These are phyloP conservation scores for Ylistrum balloti DNA, from an alignment of 1,140 invertebrate genomes.

Conservation along the genomic window DNA sequence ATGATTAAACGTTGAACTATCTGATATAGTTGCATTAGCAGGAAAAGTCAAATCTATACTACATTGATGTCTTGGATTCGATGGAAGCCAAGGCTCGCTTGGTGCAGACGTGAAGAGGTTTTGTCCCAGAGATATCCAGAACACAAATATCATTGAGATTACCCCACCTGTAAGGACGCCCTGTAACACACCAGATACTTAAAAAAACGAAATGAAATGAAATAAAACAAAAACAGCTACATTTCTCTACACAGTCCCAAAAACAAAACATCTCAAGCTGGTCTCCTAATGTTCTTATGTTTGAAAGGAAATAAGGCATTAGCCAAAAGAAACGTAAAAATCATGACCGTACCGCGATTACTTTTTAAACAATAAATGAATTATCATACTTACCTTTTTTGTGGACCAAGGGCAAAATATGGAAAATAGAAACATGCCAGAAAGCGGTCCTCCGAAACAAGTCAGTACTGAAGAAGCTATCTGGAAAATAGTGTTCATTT, in stretches of 20 bases:
- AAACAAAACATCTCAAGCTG: too few relatives aligned
- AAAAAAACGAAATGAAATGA: too few relatives aligned
- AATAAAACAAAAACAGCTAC: too few relatives aligned
- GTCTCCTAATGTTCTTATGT: too few relatives aligned
- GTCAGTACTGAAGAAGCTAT: slow-evolving; percentile 55
- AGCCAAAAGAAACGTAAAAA: too few relatives aligned
- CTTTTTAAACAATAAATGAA: neutral
- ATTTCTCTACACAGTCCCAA: too few relatives aligned
- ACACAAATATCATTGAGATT: neutral
- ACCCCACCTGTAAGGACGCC: neutral
- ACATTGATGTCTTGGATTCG: slow-evolving; percentile 43
- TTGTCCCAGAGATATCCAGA: slow-evolving; percentile 42
- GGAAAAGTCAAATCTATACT: neutral
- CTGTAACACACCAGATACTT: neutral
- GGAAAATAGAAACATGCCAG: slow-evolving; percentile 50
- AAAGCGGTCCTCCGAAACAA: slow-evolving; percentile 38
- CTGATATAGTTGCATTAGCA: neutral
- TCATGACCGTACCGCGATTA: too few relatives aligned
- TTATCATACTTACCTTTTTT: slow-evolving; percentile 33
- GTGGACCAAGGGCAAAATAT: slow-evolving; percentile 43
- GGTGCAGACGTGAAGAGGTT: neutral
- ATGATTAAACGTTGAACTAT: neutral
- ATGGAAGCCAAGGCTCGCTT: neutral
- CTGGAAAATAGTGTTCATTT: too few relatives aligned
- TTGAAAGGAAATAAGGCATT: too few relatives aligned